These are phyloP conservation scores for Thermophis baileyi DNA, from an alignment of 2,113 vertebrate genomes.

Conservation along the genomic window DNA sequence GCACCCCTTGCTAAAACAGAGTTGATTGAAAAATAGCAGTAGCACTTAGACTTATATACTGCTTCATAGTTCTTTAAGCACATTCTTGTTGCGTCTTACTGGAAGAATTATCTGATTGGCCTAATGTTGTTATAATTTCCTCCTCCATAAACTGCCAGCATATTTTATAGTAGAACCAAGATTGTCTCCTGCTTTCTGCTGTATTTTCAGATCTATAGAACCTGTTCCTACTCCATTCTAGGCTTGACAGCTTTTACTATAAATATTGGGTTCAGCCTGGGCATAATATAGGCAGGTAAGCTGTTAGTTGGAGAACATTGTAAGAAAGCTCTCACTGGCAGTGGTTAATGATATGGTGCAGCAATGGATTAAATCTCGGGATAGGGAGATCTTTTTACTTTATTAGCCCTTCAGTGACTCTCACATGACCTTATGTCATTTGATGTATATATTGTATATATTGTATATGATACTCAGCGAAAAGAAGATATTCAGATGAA, in stretches of 20 bases:
- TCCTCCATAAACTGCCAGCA: background rate
- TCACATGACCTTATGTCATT: background rate
- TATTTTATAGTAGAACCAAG: background rate
- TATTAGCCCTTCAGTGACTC: slow-evolving; percentile 27
- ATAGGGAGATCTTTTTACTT: slow-evolving; percentile 35
- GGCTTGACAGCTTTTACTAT: background rate
- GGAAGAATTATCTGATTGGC: background rate
- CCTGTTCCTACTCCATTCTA: background rate
- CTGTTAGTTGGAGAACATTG: background rate
- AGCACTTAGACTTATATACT: background rate
- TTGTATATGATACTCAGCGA: background rate
- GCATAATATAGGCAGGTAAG: background rate
- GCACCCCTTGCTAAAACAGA: background rate
- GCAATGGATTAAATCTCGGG: slow-evolving; percentile 32
- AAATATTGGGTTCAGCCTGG: background rate
- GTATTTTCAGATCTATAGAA: background rate
- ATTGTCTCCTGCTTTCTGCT: background rate
- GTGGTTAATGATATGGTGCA: slow-evolving; percentile 15
- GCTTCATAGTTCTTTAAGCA: background rate
- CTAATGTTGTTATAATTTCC: background rate
- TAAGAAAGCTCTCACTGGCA: rapidly evolving
- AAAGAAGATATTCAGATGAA: background rate
- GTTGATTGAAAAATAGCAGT: background rate
- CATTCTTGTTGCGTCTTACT: background rate
- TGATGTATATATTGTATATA: background rate